These are phyloP conservation scores for Tyrannus savana DNA, from an alignment of 2,113 vertebrate species.

Conservation along the genomic window DNA sequence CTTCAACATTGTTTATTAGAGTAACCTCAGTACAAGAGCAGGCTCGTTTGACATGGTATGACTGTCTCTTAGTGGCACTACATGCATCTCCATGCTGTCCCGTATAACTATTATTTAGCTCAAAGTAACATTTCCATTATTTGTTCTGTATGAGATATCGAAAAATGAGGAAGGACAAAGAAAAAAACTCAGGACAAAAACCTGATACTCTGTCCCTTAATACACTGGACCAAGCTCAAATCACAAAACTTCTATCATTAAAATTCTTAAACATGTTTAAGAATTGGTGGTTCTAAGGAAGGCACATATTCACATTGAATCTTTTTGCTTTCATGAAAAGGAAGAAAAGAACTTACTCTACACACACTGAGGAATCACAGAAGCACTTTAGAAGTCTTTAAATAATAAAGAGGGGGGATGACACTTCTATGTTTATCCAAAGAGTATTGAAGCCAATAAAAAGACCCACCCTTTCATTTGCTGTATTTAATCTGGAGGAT, in stretches of 20 bases:
- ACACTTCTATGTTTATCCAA: background rate
- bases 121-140: background rate
- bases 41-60: background rate
- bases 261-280: background rate
- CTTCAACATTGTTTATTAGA: background rate
- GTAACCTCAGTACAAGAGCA: background rate
- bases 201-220: background rate
- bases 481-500: background rate
- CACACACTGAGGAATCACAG: background rate
- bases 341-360: background rate
- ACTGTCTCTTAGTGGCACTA: background rate
- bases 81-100: background rate
- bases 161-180: background rate
- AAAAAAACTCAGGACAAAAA: background rate
- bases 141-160: background rate
- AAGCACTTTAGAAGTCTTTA: background rate
- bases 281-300: background rate
- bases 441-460: background rate
- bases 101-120: background rate
- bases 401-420: background rate
- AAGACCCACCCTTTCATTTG: background rate
- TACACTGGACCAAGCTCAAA: background rate
- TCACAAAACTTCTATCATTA: background rate
- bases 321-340: background rate
- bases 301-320: background rate